Evolutionary conservation across 2,888 invertebrate species (phyloP).

Genomic region (Diaperis boleti): DNA sequence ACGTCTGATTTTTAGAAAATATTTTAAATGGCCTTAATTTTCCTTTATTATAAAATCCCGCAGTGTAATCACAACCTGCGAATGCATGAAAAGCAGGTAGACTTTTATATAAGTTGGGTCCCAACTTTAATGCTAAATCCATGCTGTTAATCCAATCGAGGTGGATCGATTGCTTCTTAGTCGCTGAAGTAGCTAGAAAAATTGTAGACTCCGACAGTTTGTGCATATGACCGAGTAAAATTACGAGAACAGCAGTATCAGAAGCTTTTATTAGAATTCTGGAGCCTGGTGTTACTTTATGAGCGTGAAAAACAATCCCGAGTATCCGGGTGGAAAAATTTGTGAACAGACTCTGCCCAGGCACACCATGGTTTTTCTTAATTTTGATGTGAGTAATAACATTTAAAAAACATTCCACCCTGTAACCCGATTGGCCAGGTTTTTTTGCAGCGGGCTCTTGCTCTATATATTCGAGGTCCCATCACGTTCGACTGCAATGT

Average conservation of each 20-base stretch:
- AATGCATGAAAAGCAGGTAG: slow-evolving; percentile 55
- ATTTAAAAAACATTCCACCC: no score
- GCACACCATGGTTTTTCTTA: no score
- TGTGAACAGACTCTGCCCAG: no score
- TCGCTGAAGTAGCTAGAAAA: slow-evolving; percentile 44
- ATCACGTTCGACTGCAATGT: no score
- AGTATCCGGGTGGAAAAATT: no score
- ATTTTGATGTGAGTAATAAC: no score
- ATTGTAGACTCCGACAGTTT: slow-evolving; percentile 48
- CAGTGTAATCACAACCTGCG: slow-evolving; percentile 56
- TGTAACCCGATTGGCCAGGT: no score
- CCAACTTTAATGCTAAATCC: slow-evolving; percentile 49
- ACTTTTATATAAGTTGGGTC: slow-evolving; percentile 27
- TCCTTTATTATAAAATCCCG: slow-evolving; percentile 55
- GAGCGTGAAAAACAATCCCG: slow-evolving; percentile 16
- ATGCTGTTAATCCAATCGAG: slow-evolving; percentile 50
- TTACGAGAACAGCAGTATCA: slow-evolving; percentile 53
- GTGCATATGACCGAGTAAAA: slow-evolving; percentile 46
- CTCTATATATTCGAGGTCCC: no score
- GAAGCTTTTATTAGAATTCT: slow-evolving; percentile 44
- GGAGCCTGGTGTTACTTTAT: no score
- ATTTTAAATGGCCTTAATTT: slow-evolving; percentile 54
- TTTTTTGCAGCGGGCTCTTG: no score
- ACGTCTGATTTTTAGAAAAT: slow-evolving; percentile 52
- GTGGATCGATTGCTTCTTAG: slow-evolving; percentile 38